A percentile compares a stretch with the other conserved stretches of the same genome.
Evolutionary conservation across 1,140 invertebrate genomes (phyloP).

Genomic region (Caerostris extrusa): DNA sequence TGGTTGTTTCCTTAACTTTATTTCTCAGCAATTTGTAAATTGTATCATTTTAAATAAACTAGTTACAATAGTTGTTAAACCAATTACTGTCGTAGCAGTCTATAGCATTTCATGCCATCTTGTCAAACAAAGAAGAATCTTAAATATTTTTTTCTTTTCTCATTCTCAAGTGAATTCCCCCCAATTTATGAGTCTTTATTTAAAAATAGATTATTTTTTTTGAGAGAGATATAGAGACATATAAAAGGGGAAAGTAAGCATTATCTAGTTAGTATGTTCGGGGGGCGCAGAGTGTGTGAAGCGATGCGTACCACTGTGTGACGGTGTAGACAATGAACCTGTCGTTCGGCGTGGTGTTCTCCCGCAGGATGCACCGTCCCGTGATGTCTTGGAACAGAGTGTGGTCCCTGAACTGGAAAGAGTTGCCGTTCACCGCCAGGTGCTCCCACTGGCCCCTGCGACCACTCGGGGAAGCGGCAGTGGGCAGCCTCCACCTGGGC

Average conservation of each 20-base stretch:
- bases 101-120: too few species aligned
- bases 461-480: slow-evolving; percentile 86
- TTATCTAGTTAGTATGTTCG: slow-evolving; percentile 5
- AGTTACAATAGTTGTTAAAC: too few species aligned
- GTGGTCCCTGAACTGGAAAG: slow-evolving; percentile 85
- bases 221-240: too few species aligned
- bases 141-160: too few species aligned
- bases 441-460: slow-evolving; percentile 86
- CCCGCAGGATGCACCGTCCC: slow-evolving; percentile 83
- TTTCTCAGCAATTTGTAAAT: too few species aligned
- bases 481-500: slow-evolving; percentile 78
- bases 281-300: background rate
- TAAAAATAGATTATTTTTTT: too few species aligned
- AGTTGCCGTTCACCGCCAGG: slow-evolving; percentile 84
- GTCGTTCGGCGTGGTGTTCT: slow-evolving; percentile 80
- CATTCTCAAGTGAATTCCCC: too few species aligned
- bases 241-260: background rate
- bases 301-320: slow-evolving; percentile 83
- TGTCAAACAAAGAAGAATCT: too few species aligned
- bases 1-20: too few species aligned
- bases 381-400: slow-evolving; percentile 86
- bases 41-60: too few species aligned
- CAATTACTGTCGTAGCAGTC: too few species aligned
- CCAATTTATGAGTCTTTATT: too few species aligned
- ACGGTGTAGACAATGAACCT: slow-evolving; percentile 83